phyloP scores from a whole-genome alignment of 2,797 vertebrate genomes.

The Pipistrellus nathusii region DNA sequence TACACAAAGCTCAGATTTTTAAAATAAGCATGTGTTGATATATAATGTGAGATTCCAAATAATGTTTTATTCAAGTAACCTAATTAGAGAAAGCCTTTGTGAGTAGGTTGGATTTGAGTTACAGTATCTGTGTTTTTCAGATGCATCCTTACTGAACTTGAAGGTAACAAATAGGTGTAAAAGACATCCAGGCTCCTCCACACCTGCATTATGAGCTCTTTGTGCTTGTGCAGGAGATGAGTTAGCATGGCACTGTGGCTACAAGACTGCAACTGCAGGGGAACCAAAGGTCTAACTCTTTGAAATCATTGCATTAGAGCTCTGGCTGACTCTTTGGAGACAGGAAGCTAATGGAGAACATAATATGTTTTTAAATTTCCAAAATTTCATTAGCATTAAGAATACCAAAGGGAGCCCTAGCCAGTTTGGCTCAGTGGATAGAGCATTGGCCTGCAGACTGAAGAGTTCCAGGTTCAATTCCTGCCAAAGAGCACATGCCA shows the following conservation, averaged over 20 bases:
- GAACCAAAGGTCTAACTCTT: constrained; percentile 75
- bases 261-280: constrained; percentile 67
- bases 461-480: too few relatives aligned
- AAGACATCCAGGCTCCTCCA: constrained; percentile 79
- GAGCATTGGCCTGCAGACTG: too few relatives aligned
- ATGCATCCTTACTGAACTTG: constrained; percentile 83
- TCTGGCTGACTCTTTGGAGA: constrained; percentile 73
- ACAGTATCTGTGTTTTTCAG: constrained; percentile 73
- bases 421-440: too few relatives aligned
- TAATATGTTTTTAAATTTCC: constrained; percentile 78
- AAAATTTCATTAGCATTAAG: constrained; percentile 67
- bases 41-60: constrained; percentile 23
- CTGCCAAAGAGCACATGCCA: too few relatives aligned
- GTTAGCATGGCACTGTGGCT: constrained; percentile 79
- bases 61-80: constrained; percentile 72
- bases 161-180: constrained; percentile 82
- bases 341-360: constrained; percentile 75
- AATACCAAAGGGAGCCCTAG: not conserved
- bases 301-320: constrained; percentile 73
- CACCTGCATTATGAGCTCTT: constrained; percentile 76
- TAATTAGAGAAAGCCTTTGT: constrained; percentile 62
- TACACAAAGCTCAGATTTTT: constrained; percentile 56
- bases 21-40: not conserved
- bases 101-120: constrained; percentile 59
- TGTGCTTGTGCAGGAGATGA: constrained; percentile 78